Conservation (phyloP, 2,113 vertebrate species). For the Rhynchomys soricoides region DNA sequence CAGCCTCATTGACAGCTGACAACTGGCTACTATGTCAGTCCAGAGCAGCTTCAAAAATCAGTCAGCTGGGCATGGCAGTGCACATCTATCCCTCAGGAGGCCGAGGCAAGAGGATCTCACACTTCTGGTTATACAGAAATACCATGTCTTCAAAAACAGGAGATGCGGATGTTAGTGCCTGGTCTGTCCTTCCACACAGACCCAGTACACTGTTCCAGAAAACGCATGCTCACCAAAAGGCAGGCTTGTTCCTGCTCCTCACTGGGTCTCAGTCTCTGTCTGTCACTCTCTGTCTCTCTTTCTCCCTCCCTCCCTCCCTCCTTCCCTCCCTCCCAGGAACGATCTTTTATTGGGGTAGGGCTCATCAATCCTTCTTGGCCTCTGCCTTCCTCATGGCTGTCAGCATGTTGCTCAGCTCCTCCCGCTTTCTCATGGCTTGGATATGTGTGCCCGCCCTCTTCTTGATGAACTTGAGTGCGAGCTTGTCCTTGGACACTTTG, state of each 20-base stretch:
- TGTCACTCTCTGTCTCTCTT: no score
- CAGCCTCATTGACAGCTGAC: neutral
- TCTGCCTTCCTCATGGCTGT: no score
- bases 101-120: neutral
- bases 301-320: no score
- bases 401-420: no score
- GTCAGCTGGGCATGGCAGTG: neutral
- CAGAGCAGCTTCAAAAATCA: neutral
- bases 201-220: neutral
- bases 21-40: neutral
- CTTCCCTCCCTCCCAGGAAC: no score
- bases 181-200: neutral
- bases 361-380: no score
- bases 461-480: no score
- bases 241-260: neutral
- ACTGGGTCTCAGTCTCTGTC: no score
- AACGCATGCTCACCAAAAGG: neutral
- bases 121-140: neutral
- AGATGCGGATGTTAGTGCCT: neutral
- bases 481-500: no score
- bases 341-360: no score
- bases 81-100: neutral
- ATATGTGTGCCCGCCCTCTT: no score
- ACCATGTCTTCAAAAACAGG: neutral
- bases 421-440: no score